A percentile compares a stretch with the other conserved stretches of the same genome.
Evolutionary conservation across 2,113 vertebrate species (phyloP).

Genomic region (Microcebus murinus): DNA sequence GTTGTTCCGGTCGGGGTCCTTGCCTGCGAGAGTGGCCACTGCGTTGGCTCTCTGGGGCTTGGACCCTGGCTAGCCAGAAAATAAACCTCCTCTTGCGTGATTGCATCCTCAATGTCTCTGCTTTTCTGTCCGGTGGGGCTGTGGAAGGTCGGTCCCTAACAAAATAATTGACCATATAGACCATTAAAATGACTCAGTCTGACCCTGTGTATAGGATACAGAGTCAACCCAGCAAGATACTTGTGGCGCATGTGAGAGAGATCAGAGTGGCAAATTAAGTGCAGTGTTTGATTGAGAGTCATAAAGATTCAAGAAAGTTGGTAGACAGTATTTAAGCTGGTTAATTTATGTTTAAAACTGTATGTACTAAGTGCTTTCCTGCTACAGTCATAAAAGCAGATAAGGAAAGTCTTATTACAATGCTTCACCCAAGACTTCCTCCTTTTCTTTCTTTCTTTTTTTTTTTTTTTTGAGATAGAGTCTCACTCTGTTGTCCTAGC

Average conservation of each 20-base stretch:
- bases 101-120: too few relatives aligned
- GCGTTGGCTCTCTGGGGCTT: too few relatives aligned
- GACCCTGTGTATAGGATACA: neutral
- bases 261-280: neutral
- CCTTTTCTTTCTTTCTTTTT: neutral
- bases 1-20: too few relatives aligned
- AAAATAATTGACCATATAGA: neutral
- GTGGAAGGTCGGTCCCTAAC: too few relatives aligned
- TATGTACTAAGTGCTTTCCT: neutral
- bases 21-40: too few relatives aligned
- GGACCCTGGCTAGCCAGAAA: too few relatives aligned
- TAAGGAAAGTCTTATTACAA: neutral
- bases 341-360: neutral
- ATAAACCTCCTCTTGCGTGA: too few relatives aligned
- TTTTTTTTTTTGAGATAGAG: too few relatives aligned
- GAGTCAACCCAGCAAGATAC: neutral
- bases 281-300: neutral
- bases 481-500: too few relatives aligned
- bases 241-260: neutral
- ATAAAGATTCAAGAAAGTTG: neutral
- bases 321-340: neutral
- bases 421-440: neutral
- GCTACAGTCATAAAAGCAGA: neutral
- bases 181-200: neutral
- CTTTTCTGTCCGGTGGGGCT: too few relatives aligned